Percentiles rank a stretch among this genome's conserved stretches.
phyloP scores from a whole-genome alignment of 1,140 invertebrate species.

The Drosophila serrata region DNA sequence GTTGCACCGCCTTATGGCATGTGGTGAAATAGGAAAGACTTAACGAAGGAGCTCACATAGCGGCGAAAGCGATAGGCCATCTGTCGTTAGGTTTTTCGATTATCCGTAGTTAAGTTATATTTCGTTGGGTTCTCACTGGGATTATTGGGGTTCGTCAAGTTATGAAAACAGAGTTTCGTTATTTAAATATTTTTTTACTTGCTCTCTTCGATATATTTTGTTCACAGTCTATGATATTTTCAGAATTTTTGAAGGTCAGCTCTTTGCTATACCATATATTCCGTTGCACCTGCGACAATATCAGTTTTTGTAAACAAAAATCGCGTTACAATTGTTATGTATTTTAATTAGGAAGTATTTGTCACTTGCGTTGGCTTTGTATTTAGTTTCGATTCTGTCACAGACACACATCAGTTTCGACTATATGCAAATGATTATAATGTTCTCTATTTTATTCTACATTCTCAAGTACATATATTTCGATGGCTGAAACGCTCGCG shows the following conservation, averaged over 20 bases:
- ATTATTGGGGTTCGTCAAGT: background rate
- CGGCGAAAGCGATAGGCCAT: slow-evolving; percentile 71
- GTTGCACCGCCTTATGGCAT: slow-evolving; percentile 25
- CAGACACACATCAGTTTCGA: slow-evolving; percentile 29
- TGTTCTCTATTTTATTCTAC: slow-evolving; percentile 34
- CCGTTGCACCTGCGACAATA: slow-evolving; percentile 31
- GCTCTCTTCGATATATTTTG: slow-evolving; percentile 34
- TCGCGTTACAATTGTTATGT: slow-evolving; percentile 11
- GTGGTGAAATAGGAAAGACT: slow-evolving; percentile 20
- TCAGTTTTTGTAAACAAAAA: slow-evolving; percentile 35
- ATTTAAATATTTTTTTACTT: slow-evolving; percentile 4
- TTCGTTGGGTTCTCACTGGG: slow-evolving; percentile 3
- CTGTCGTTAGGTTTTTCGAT: slow-evolving; percentile 26
- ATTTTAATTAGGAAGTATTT: slow-evolving; percentile 58
- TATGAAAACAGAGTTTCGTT: background rate
- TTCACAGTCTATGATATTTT: slow-evolving; percentile 30
- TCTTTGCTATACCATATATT: slow-evolving; percentile 1
- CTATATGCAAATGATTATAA: slow-evolving; percentile 47
- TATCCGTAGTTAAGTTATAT: slow-evolving; percentile 34
- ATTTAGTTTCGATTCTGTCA: slow-evolving; percentile 28
- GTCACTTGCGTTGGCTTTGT: slow-evolving; percentile 37
- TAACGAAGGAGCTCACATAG: slow-evolving; percentile 76
- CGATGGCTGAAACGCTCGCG: slow-evolving; percentile 65
- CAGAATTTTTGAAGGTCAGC: slow-evolving; percentile 58
- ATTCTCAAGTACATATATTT: slow-evolving; percentile 32